Base-by-base conservation (phyloP, 2,797 vertebrate species). In the Circus cinereus region DNA sequence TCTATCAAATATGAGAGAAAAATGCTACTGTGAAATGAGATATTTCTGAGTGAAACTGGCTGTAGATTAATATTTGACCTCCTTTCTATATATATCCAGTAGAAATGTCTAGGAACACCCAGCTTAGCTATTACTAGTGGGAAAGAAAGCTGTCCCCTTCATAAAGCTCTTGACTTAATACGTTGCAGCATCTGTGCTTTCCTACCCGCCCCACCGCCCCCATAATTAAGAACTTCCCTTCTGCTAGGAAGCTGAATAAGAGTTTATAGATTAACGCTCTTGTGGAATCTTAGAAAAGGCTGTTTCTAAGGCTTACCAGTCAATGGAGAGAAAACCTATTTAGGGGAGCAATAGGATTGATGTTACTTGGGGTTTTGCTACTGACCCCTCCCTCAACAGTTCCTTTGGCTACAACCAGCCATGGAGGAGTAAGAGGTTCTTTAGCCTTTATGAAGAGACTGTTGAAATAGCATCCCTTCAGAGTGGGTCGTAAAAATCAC, bases 21-120 rank as follows among this genome's bases (percentile, higher is more conserved):
- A 94, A 83, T 53, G 60, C 59, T 69, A 27, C 43, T 22, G 72
- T 73, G 90, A 95, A 96, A 92, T 56, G 69, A 91, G 74, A 11
- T 84, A 78, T 78, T 95, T 83, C 86, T 76, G 47, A 96, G 67
- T 83, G 92, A 92, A 92, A 96, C 93, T 95, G 79, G 34, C 59
- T 84, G 54, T 75, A 95, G 93, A 95, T 96, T 96, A 91, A 92
- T 95, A 97, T 92, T 89, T 96, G 95, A 97, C 95, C 95, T 96
- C 74, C 91, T 97, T 97, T 87, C 96, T 94, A 95, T 96, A 94
- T 94, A 97, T 94, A 94, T 89, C 88, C 60, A 83, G 57, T 42
- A 90, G 92, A 94, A 92, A 94, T 88, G 77, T 96, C 92, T 96
- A 91, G 95, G 94, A 96, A 97, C 60, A 97, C 84, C 84, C 95